Base-by-base conservation (phyloP, 1,140 invertebrate species). In the Rhynchophorus ferrugineus region DNA sequence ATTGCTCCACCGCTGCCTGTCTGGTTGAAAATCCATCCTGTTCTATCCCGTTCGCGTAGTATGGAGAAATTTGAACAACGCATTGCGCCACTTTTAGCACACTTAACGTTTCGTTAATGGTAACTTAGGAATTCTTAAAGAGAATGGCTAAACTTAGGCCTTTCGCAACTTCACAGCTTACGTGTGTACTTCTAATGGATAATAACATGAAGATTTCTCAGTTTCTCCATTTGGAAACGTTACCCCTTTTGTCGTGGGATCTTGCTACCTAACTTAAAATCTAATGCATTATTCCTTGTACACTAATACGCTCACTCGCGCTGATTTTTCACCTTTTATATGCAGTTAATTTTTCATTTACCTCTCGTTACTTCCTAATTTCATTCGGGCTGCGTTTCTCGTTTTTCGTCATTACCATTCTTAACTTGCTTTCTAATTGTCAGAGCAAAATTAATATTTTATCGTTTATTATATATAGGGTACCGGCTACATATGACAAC, bases 101-200 rank as follows among this genome's bases (percentile, higher is more conserved):
- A 52, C 50, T 52, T 52, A 52, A 52, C 50, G 41, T 52, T 52
- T 39, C 50, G 50, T 52, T 52, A 52, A 52, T 52, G 50, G 50
- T 52, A 36, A 52, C 50, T 52, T 52, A 52, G 50, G 50, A 51
- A 52, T 52, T 52, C 50, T 52, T 52, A 52, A 52, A 52, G 50
- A 34, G 50, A 52, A 52, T 52, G 50, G 50, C 50, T 52, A 52
- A 52, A 52, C 50, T 52, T 52, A 52, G 50, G 50, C 50, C 50
- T 52, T 52, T 52, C 43, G 50, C 50, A 39, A 52, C 34, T 52
- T 52, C 43, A 41, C 43, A 45, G 50, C 50, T 52, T 52, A 52
- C 50, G 50, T 52, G 50, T 45, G 50, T 44, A 33, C 35, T 52
- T 21, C 43, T 52, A 52, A 52, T 52, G 50, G 50, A 52, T 52